Percentiles rank a stretch among this genome's conserved stretches.
Conservation (phyloP, 1,140 invertebrate species). For the Bombus ignitus region DNA sequence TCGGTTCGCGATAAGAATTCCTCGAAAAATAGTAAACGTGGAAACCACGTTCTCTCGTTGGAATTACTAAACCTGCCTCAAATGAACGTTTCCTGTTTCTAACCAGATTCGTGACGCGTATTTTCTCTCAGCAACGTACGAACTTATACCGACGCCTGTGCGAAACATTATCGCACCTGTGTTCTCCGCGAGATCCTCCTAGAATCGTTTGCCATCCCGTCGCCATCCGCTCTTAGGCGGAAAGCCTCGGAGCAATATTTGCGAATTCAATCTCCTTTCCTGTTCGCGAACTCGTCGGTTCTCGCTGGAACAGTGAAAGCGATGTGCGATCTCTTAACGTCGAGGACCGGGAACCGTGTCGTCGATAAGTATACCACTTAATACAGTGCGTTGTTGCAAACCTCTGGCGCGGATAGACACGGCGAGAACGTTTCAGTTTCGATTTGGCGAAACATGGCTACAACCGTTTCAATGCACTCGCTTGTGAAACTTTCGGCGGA, state of each 20-base stretch:
- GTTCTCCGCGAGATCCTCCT: neutral
- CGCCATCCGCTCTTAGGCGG: slow-evolving; percentile 9
- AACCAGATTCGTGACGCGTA: neutral
- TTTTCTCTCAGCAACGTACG: neutral
- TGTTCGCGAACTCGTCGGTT: slow-evolving; percentile 28
- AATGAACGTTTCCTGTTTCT: neutral
- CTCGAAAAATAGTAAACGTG: neutral
- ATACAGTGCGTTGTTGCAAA: slow-evolving; percentile 34
- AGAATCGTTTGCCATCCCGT: slow-evolving; percentile 29
- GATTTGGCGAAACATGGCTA: neutral
- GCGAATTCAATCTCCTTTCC: slow-evolving; percentile 61
- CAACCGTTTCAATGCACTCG: slow-evolving; percentile 19
- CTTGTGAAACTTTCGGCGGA: slow-evolving; percentile 47
- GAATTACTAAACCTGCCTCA: neutral
- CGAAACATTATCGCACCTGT: neutral
- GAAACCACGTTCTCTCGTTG: neutral
- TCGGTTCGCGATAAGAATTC: neutral
- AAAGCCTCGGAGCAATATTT: slow-evolving; percentile 62
- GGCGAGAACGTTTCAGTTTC: slow-evolving; percentile 9
- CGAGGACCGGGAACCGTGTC: slow-evolving; percentile 34
- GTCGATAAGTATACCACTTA: slow-evolving; percentile 54
- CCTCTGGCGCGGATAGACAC: slow-evolving; percentile 16
- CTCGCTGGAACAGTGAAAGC: neutral
- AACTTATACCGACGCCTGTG: too few species aligned
- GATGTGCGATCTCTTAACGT: slow-evolving; percentile 22